Evolutionary conservation across 2,113 vertebrate genomes (phyloP).

Genomic region (Anarhynchus alexandrinus): DNA sequence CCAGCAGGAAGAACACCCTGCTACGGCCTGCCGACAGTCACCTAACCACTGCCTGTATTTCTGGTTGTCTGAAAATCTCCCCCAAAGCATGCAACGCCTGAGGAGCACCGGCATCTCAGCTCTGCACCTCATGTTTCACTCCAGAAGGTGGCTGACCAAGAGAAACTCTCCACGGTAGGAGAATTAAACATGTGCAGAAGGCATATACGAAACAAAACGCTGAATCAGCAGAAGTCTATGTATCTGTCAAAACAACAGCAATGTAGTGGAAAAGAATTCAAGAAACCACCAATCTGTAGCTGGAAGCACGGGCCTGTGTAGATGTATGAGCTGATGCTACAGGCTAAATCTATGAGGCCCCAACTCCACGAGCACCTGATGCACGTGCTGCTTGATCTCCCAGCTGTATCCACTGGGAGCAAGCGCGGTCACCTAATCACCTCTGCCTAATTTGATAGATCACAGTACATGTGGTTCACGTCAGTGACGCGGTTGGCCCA

Average conservation of each 20-base stretch:
- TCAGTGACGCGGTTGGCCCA: background rate
- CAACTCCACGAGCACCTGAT: background rate
- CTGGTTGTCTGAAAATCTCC: background rate
- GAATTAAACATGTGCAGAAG: background rate
- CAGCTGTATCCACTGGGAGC: background rate
- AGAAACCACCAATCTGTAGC: background rate
- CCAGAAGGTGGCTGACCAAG: background rate
- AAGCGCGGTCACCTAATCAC: accelerated
- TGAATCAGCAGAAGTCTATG: background rate
- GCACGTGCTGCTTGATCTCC: background rate
- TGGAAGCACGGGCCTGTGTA: background rate
- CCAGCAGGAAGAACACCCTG: background rate
- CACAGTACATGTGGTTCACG: accelerated
- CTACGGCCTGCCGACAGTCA: background rate
- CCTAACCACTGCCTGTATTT: background rate
- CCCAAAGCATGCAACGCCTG: background rate
- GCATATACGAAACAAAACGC: background rate
- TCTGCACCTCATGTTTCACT: background rate
- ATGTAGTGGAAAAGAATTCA: background rate
- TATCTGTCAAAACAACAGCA: background rate
- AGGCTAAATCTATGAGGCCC: background rate
- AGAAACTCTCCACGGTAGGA: background rate
- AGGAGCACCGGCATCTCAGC: background rate
- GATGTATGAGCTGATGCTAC: background rate
- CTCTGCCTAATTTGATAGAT: background rate